Percentiles rank a stretch among this genome's conserved stretches.
phyloP scores from a whole-genome alignment of 2,113 vertebrate species.

The Tachysurus vachellii region DNA sequence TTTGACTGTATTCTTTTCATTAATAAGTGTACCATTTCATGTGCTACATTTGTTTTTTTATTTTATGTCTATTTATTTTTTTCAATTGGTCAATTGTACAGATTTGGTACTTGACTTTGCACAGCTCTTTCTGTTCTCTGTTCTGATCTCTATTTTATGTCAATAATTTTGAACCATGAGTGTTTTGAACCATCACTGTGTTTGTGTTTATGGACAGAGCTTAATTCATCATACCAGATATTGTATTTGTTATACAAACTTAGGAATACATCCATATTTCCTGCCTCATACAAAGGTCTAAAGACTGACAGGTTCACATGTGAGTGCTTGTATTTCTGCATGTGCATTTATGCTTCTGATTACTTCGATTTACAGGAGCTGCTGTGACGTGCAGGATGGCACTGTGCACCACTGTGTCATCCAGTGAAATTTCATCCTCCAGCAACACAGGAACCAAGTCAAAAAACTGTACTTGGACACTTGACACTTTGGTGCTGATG shows the following conservation, averaged over 20 bases:
- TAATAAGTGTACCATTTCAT: too few species aligned
- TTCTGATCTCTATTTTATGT: background rate
- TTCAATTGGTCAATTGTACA: too few species aligned
- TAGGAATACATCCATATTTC: background rate
- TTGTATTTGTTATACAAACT: background rate
- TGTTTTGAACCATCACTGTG: background rate
- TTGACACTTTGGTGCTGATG: background rate
- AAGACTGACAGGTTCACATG: background rate
- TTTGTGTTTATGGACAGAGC: background rate
- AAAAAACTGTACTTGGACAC: background rate
- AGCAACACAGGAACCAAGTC: conserved; percentile 7
- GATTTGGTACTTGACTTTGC: too few species aligned
- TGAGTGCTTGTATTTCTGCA: background rate
- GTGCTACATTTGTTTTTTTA: too few species aligned
- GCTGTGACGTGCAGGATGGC: conserved; percentile 7
- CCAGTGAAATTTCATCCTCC: background rate
- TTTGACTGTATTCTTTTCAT: too few species aligned
- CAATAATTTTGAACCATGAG: background rate
- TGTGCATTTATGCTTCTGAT: conserved; percentile 23
- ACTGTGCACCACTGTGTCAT: background rate
- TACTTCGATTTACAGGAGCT: conserved; percentile 22
- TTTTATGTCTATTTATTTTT: too few species aligned
- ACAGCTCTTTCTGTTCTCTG: background rate
- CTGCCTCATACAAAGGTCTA: background rate
- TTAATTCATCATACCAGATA: background rate